Evolutionary conservation across 1,140 invertebrate species (phyloP), one percentile per base, ranked within the genome.

Genomic region (Onthophagus taurus): DNA sequence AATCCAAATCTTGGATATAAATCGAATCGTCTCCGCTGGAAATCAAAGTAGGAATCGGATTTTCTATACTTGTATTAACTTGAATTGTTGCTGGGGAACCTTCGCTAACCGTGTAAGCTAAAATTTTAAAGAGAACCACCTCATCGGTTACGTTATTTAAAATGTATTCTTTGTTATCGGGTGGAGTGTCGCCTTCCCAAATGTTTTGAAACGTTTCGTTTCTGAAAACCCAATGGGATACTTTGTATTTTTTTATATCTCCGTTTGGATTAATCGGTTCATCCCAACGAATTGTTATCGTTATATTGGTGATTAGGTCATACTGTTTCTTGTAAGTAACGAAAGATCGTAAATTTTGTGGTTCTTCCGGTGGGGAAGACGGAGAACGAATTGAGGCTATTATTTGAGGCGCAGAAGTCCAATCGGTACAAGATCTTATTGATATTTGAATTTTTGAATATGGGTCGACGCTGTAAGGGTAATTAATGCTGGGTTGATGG

Each of bases 361-460:
- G 89, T 13, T 75, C 72, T 3, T 76, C 75, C 2, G 89, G 88
- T 7, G 76, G 75, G 31, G 81, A 77, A 31, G 81, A 72, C 0
- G 84, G 85, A 0, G 83, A 81, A 50, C 69, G 70, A 0, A 83
- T 50, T 16, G 64, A 59, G 0, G 70, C 67, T 3, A 70, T 71
- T 0, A 80, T 76, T 17, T 72, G 69, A 6, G 69, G 62, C 0
- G 85, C 80, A 5, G 80, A 74, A 20, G 83, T 82, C 89, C 89
- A 94, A 51, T 82, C 83, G 0, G 89, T 90, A 50, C 82, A 83
- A 0, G 88, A 81, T 37, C 81, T 77, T 2, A 94, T 72, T 1
- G 76, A 76, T 3, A 90, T 72, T 23, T 77, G 75, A 5, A 91
- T 53, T 6, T 66, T 58, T 1, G 79, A 77, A 59, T 81, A 86